phyloP scores from a whole-genome alignment of 2,113 vertebrate species.

The Toxotes chatareus region DNA sequence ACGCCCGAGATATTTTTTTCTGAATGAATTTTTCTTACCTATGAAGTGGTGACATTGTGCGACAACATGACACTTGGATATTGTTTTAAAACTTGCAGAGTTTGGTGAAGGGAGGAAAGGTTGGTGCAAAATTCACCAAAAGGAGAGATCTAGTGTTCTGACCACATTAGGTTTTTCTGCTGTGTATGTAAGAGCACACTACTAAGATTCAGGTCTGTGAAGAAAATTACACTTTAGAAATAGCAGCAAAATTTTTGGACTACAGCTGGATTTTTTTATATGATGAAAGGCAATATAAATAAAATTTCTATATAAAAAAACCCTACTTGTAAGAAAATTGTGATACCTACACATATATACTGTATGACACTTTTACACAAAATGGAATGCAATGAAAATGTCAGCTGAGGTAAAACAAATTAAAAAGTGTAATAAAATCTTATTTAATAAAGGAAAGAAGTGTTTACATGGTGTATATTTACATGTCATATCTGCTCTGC shows the following conservation, averaged over 20 bases:
- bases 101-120: constrained; percentile 48
- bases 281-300: constrained; percentile 24
- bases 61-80: constrained; percentile 62
- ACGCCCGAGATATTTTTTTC: constrained; percentile 19
- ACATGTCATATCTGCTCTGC: constrained; percentile 39
- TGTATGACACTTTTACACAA: background rate
- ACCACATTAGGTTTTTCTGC: constrained; percentile 13
- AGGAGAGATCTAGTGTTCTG: constrained; percentile 36
- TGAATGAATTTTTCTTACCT: constrained; percentile 60
- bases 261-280: background rate
- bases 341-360: background rate
- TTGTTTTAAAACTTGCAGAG: constrained; percentile 67
- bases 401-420: constrained; percentile 13
- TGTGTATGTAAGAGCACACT: background rate
- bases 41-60: constrained; percentile 61
- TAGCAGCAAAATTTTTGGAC: constrained; percentile 3
- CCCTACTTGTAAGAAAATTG: background rate
- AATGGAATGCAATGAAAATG: constrained; percentile 12
- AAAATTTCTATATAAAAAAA: background rate
- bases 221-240: constrained; percentile 29
- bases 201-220: background rate
- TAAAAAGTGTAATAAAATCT: constrained; percentile 25
- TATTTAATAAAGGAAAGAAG: constrained; percentile 9
- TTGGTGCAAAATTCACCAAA: constrained; percentile 37
- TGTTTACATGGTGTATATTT: constrained; percentile 58